Base-by-base conservation (phyloP, 2,888 invertebrate genomes). In the Dasysyrphus albostriatus region DNA sequence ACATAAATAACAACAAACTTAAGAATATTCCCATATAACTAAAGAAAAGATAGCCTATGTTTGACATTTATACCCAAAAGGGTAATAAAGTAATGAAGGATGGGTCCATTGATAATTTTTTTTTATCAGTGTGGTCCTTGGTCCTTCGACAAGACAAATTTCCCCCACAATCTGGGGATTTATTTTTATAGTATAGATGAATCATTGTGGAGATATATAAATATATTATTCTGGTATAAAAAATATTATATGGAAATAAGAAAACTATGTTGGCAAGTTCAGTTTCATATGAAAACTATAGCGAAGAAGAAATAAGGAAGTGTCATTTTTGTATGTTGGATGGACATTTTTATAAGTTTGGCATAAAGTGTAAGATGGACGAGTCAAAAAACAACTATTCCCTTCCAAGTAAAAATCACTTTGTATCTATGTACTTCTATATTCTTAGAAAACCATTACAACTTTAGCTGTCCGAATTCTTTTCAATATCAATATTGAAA, bases 21-120 rank as follows among this genome's bases (percentile, higher is more conserved):
- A 14, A 51, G 49, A 3, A 51, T 54, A 49, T 19, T 29, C 4
- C 10, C n/a, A 51, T n/a, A 29, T 8, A n/a, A 44, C 29, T 7
- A 69, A 54, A 69, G 24, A 51, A 54, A 54, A 54, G 69, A 39
- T 67, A 34, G 34, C 49, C 14, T 49, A 14, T 16, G 49, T 39
- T 69, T 37, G n/a, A 54, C 29, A 65, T 16, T 47, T 65, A 69
- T 39, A 69, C 69, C 69, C 69, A 69, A 54, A 69, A 54, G 69
- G 69, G 54, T 69, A 69, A 69, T 69, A 69, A 69, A 69, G 69
- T 54, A 69, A 69, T 69, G 69, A 69, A 16, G 54, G 39, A 69
- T 69, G 69, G 54, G 39, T 54, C 37, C 69, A 69, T 69, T 69
- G 69, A 69, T 54, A 69, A 69, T 63, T 69, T 49, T 67, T 67